Conservation (phyloP, 2,113 vertebrate species). For the Desmodus rotundus region DNA sequence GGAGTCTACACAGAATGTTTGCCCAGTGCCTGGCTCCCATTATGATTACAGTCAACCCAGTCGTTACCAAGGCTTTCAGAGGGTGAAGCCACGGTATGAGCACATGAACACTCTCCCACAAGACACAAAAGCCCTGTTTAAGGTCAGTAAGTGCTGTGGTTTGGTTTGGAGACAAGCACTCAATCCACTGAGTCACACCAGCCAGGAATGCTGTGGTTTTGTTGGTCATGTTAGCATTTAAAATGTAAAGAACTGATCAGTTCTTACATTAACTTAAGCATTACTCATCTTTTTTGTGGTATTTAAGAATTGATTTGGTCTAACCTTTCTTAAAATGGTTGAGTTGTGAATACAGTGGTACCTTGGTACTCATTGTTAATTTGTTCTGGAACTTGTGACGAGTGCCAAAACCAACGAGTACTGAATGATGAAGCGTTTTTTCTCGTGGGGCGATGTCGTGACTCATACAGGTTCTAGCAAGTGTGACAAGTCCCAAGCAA, state of each 20-base stretch:
- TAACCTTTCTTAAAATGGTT: not conserved
- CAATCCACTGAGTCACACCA: too few species aligned
- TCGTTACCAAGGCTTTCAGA: constrained; percentile 39
- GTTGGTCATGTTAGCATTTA: not conserved
- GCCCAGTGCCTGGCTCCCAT: constrained; percentile 57
- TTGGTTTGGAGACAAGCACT: fast-evolving
- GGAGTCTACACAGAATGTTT: constrained; percentile 67
- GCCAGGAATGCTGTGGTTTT: not conserved
- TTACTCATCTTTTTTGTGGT: not conserved
- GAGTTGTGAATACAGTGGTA: not conserved
- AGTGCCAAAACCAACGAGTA: too few species aligned
- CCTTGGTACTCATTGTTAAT: too few species aligned
- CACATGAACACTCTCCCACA: constrained; percentile 42
- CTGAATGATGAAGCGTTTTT: too few species aligned
- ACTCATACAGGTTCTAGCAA: too few species aligned
- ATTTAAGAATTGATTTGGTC: not conserved
- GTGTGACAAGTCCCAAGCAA: too few species aligned
- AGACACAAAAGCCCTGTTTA: constrained; percentile 61
- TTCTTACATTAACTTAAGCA: not conserved
- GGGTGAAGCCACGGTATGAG: constrained; percentile 49
- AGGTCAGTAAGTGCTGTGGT: constrained; percentile 68
- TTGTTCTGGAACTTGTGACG: too few species aligned
- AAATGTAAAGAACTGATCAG: not conserved
- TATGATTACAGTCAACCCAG: constrained; percentile 42
- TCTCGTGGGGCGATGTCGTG: too few species aligned